Base-by-base conservation (phyloP, 1,140 invertebrate genomes). In the Leptinotarsa undecemlineata region DNA sequence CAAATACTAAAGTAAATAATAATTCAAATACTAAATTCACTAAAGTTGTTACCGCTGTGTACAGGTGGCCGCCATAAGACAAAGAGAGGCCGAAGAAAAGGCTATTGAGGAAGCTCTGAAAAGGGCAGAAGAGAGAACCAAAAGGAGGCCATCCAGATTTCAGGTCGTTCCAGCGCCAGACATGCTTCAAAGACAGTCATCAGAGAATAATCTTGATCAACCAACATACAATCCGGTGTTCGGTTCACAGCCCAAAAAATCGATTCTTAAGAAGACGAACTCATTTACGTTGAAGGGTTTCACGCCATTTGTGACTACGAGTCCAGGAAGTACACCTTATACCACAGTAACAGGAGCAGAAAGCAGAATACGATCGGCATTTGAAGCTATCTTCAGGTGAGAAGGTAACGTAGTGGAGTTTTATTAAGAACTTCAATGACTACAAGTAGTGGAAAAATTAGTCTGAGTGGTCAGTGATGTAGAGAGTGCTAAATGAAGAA, bases 201-300 rank as follows among this genome's bases (percentile, higher is more conserved):
- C 81, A 11, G 84, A 84, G 48, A 83, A 82, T 66, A 81, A 83
- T 64, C 68, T 83, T 15, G 81, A 81, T 69, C 82, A 76, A 64
- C 86, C 87, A 74, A 85, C 86, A 77, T 85, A 88, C 82, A 84
- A 88, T 72, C 91, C 90, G 2, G 84, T 90, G 6, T 89, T 89
- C 81, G 89, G 89, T 19, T 85, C 85, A 0, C 88, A 90, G 79
- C 93, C 93, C 4, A 92, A 91, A 71, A 97, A 97, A 84, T 96
- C 95, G 0, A 97, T 97, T 81, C 86, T 97, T 63, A 97, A 97
- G 87, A 96, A 96, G 85, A 96, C 95, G 0, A 94, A 96, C 85
- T 96, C 94, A 6, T 96, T 95, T 82, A 96, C 92, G 4, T 81
- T 95, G 14, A 93, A 91, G 78, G 86, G 90, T 57, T 92, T 91